These are phyloP conservation scores for Hylomyscus alleni DNA, from an alignment of 2,797 vertebrate genomes.

Conservation along the genomic window DNA sequence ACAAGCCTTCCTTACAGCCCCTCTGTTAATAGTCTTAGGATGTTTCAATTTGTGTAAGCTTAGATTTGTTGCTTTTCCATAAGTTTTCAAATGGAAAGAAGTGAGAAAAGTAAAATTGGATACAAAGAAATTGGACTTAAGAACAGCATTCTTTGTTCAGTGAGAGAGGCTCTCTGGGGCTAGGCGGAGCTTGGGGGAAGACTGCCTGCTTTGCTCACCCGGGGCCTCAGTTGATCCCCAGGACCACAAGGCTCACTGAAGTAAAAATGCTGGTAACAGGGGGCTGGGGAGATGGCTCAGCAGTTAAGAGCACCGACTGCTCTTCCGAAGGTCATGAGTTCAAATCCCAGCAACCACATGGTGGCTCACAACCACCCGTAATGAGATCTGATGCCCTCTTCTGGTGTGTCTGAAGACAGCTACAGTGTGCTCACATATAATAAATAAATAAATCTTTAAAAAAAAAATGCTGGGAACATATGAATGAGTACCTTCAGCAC, in stretches of 20 bases:
- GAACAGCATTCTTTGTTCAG: background rate
- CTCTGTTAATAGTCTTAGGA: background rate
- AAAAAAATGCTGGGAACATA: background rate
- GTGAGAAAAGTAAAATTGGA: constrained; percentile 42
- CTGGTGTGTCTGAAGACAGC: too few relatives aligned
- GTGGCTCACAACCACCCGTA: too few relatives aligned
- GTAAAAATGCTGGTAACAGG: background rate
- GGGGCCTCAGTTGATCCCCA: background rate
- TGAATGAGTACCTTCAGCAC: background rate
- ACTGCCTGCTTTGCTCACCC: background rate
- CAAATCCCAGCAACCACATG: too few relatives aligned
- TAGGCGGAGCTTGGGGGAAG: background rate
- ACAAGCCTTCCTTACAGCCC: background rate
- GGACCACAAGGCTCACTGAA: background rate
- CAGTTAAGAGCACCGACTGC: too few relatives aligned
- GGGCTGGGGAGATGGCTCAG: too few relatives aligned
- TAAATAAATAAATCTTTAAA: too few relatives aligned
- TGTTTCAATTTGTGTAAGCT: background rate
- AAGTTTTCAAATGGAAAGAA: constrained; percentile 43
- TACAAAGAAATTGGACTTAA: background rate
- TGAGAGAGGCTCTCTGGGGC: background rate
- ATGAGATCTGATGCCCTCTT: too few relatives aligned
- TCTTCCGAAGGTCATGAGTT: too few relatives aligned
- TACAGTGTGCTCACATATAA: too few relatives aligned
- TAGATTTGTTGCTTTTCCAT: constrained; percentile 9